Evolutionary conservation across 2,888 invertebrate genomes (phyloP).

Genomic region (Phyllotreta cruciferae): DNA sequence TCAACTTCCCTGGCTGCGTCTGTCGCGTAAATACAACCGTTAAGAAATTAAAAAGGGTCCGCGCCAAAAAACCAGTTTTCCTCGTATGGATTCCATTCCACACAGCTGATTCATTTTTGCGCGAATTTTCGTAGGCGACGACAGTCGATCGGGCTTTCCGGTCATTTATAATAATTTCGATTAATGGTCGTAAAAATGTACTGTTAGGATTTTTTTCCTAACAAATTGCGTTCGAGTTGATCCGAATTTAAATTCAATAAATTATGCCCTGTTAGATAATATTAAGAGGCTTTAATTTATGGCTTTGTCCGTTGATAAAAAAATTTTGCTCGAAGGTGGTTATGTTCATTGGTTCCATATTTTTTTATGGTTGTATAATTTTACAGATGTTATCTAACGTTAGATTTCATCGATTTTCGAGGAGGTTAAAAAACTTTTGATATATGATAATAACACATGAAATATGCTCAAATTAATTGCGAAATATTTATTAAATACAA

Average conservation of each 20-base stretch:
- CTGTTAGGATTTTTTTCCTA: conserved; percentile 2
- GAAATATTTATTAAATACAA: too few species aligned
- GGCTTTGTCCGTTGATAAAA: neutral
- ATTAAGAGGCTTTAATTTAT: conserved; percentile 1
- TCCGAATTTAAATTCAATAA: conserved; percentile 8
- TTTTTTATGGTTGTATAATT: conserved; percentile 6
- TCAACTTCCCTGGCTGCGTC: conserved; percentile 6
- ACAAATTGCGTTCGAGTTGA: conserved; percentile 1
- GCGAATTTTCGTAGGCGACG: conserved; percentile 11
- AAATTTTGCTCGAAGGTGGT: neutral
- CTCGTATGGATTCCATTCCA: neutral
- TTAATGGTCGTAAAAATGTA: neutral
- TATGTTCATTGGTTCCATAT: neutral
- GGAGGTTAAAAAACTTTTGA: conserved; percentile 9
- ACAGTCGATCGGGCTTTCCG: neutral
- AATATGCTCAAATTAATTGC: too few species aligned
- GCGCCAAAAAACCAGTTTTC: conserved; percentile 12
- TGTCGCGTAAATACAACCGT: conserved; percentile 8
- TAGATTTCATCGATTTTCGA: conserved; percentile 7
- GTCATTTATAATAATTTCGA: conserved; percentile 8
- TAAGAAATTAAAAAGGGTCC: conserved; percentile 5
- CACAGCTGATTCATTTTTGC: conserved; percentile 12
- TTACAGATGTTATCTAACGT: conserved; percentile 1
- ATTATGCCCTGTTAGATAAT: neutral
- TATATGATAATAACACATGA: neutral